Evolutionary conservation across 2,113 vertebrate genomes (phyloP), one percentile per base, ranked within the genome.

Genomic region (Hippocampus guttulatus): DNA sequence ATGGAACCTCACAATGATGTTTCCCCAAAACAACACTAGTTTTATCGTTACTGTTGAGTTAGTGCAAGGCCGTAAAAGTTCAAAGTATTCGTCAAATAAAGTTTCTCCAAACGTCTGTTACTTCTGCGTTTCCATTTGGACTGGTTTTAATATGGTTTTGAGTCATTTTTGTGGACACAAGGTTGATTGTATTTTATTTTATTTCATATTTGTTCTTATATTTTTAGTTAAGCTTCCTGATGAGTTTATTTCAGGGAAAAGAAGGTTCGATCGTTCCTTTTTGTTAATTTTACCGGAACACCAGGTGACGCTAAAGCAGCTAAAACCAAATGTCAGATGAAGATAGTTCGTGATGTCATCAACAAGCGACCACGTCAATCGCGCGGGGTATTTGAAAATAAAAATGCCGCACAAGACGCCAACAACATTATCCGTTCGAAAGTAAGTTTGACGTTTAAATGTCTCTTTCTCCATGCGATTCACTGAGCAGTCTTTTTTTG

Each of bases 311-410:
- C 33, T 12, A 10, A 21, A 5, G 3, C 33, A 41, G 16, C 18
- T 20, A 21, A 40, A 11, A n/a, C 30, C 18, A 16, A 15, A 15
- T 18, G 58, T 51, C 6, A 8, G 18, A n/a, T 14, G 8, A 38
- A 6, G 58, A 33, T 1, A 23, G 3, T 2, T 2, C 2, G 40
- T 64, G 41, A 27, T 12, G 64, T 65, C 64, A 65, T 65, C 41
- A 27, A 23, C 12, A 18, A 25, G 64, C 41, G 64, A 47, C 64
- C n/a, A 27, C 18, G 14, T 65, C 14, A 2, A 47, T 18, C 14
- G 64, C 41, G 64, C 64, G 58, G 43, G 62, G 2, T 8, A 27
- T 65, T 65, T 65, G 64, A 65, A 65, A 30, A 61, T 15, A 60
- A 30, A 60, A 30, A 60, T 60, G 25, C 2, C 27, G 12, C 2